phyloP scores from a whole-genome alignment of 2,888 invertebrate species.

The Pollenia angustigena region DNA sequence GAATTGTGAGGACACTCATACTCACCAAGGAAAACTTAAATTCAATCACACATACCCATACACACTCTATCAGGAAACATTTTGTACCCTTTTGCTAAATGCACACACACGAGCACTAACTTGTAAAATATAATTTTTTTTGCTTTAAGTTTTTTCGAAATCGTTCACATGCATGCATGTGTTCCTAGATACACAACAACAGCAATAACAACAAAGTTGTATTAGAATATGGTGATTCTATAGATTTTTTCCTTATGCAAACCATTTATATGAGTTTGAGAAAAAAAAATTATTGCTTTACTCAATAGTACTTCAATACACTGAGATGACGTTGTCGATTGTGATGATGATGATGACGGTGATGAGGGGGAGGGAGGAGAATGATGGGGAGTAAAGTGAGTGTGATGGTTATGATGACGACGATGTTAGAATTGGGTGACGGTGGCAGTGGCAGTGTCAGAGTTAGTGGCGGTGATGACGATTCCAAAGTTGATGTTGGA shows the following conservation, averaged over 20 bases:
- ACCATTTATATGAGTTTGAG: conserved; percentile 62
- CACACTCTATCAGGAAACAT: conserved; percentile 58
- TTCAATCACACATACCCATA: conserved; percentile 71
- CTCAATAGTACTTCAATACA: conserved; percentile 71
- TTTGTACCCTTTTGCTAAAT: conserved; percentile 39
- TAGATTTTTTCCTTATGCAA: conserved; percentile 80
- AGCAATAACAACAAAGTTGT: conserved; percentile 68
- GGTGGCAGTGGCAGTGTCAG: neutral
- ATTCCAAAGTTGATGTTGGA: conserved; percentile 2
- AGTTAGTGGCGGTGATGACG: conserved; percentile 25
- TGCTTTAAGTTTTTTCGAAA: conserved; percentile 42
- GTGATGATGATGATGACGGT: conserved; percentile 15
- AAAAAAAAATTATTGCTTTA: conserved; percentile 71
- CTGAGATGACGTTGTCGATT: conserved; percentile 67
- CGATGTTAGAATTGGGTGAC: conserved; percentile 28
- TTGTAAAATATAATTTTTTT: conserved; percentile 20
- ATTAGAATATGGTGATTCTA: conserved; percentile 77
- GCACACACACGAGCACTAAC: conserved; percentile 7
- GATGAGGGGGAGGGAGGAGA: neutral
- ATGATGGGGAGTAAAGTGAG: neutral
- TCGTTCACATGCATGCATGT: conserved; percentile 42
- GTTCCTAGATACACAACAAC: conserved; percentile 47
- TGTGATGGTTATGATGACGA: conserved; percentile 10
- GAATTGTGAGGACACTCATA: conserved; percentile 57
- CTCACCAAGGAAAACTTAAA: conserved; percentile 71